A percentile compares a stretch with the other conserved stretches of the same genome.
phyloP scores from a whole-genome alignment of 2,797 vertebrate genomes.

The Trachops cirrhosus region DNA sequence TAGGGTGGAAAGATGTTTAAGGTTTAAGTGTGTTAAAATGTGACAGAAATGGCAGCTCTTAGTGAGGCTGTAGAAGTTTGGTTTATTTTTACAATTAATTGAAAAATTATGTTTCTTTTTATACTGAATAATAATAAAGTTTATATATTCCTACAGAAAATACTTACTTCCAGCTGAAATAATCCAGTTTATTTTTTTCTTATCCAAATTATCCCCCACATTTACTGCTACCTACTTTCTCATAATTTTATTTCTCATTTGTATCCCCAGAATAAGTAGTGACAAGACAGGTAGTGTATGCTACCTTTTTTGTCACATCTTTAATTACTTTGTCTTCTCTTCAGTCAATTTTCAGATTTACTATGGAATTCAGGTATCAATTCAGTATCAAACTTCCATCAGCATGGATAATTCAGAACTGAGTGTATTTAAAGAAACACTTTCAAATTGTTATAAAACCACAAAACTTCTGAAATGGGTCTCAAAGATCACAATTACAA shows the following conservation, averaged over 20 bases:
- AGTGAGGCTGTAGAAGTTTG: neutral
- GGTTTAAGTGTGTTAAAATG: neutral
- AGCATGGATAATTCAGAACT: neutral
- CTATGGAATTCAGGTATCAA: neutral
- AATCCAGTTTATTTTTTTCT: neutral
- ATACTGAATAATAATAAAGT: neutral
- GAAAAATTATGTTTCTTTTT: neutral
- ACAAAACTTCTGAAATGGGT: neutral
- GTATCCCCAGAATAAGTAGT: neutral
- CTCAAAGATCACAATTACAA: neutral
- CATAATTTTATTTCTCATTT: neutral
- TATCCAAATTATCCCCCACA: neutral
- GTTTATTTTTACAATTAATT: neutral
- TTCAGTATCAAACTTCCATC: neutral
- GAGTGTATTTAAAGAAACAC: neutral
- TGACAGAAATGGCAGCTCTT: neutral
- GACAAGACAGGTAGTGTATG: neutral
- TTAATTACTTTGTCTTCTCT: neutral
- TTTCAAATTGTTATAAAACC: neutral
- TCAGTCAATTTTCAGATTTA: neutral
- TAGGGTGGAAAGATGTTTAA: neutral
- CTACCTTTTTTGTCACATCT: neutral
- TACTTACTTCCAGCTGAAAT: neutral
- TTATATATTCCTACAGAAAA: neutral
- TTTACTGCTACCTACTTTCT: neutral